phyloP scores from a whole-genome alignment of 1,140 invertebrate species.

The Hydropsyche tenuis region DNA sequence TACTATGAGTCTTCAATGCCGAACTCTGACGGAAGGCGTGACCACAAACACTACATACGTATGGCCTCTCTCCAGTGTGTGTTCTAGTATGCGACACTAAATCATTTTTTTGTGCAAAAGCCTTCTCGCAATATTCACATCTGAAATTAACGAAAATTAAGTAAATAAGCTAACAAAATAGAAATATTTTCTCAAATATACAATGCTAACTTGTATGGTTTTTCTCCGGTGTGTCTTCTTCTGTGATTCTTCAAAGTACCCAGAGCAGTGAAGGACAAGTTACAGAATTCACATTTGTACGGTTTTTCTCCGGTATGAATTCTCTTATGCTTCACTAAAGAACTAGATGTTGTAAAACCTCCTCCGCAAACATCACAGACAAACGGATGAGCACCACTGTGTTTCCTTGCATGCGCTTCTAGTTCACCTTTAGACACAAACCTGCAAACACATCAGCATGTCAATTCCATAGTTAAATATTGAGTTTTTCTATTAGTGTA shows the following conservation, averaged over 20 bases:
- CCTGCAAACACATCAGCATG: constrained; percentile 51
- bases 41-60: constrained; percentile 82
- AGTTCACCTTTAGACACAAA: constrained; percentile 65
- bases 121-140: constrained; percentile 63
- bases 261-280: constrained; percentile 75
- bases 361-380: constrained; percentile 76
- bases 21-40: constrained; percentile 74
- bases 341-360: constrained; percentile 78
- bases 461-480: too few species aligned
- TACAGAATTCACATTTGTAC: constrained; percentile 85
- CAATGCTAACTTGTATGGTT: constrained; percentile 62
- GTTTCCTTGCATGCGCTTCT: constrained; percentile 66
- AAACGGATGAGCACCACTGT: constrained; percentile 72
- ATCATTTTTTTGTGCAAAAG: constrained; percentile 65
- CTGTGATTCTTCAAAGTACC: constrained; percentile 71
- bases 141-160: constrained; percentile 46
- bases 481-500: too few species aligned
- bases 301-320: constrained; percentile 81
- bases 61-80: constrained; percentile 84
- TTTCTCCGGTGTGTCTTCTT: constrained; percentile 76
- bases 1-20: constrained; percentile 70
- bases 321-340: constrained; percentile 71
- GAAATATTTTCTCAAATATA: too few species aligned
- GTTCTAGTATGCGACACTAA: constrained; percentile 77
- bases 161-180: too few species aligned